Evolutionary conservation across 2,888 invertebrate genomes (phyloP), one percentile per base, ranked within the genome.

Genomic region (Epinotia ramella): DNA sequence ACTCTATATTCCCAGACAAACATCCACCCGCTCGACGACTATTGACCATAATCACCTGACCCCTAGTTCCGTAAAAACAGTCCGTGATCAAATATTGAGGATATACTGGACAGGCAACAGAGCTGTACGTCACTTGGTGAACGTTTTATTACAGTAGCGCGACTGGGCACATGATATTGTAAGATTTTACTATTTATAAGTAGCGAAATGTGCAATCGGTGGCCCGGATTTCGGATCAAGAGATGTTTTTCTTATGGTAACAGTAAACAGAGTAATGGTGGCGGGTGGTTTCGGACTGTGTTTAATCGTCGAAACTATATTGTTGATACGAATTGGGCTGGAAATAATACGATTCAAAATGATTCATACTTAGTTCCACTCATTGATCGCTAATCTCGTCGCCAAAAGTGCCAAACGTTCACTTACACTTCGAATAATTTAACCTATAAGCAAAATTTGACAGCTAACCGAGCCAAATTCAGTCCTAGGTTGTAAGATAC

Each of bases 111-210:
- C 6, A 1, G 12, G 16, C 28, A 16, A 49, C 4, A 53, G n/a
- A 53, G n/a, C 6, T 53, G 53, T 7, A n/a, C 6, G n/a, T 53
- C 0, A n/a, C n/a, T n/a, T 53, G 16, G 16, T n/a, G 7, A 53
- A 53, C 49, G 53, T 6, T 7, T n/a, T n/a, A n/a, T 53, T 6
- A 7, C 3, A n/a, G 6, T 11, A 24, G 28, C n/a, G 12, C 12
- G 33, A 11, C 33, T 3, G n/a, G 11, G 53, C 28, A 33, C 2
- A 33, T 66, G 53, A 53, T 66, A 53, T 53, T 53, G 66, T 66
- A n/a, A 66, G 66, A 66, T 33, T 28, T 24, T n/a, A 66, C 53
- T 66, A 66, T 66, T 66, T 53, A 66, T 66, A 66, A 49, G 49
- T 49, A 60, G 60, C 20, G 5, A 49, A 33, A 18, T 16, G 18